Conservation (phyloP, 2,113 vertebrate genomes). For the Psammodynastes pulverulentus region DNA sequence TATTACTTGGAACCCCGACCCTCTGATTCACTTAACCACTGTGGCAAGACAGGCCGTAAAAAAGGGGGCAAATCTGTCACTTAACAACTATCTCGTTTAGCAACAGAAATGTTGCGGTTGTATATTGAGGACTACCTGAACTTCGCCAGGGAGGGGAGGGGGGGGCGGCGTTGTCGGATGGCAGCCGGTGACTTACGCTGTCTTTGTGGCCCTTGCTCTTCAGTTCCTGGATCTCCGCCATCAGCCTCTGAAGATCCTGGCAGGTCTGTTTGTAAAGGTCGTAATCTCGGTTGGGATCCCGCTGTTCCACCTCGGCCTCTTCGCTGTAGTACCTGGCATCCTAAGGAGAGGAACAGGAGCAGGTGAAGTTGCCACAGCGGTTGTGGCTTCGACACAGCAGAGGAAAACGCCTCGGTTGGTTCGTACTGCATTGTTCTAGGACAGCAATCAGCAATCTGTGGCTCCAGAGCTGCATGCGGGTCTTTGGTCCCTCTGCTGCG, state of each 20-base stretch:
- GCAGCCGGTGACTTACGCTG: slow-evolving; percentile 69
- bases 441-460: too few relatives aligned
- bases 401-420: not conserved
- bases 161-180: not conserved
- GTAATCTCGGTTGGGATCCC: slow-evolving; percentile 86
- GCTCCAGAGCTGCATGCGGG: too few relatives aligned
- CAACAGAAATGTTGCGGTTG: too few relatives aligned
- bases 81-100: too few relatives aligned
- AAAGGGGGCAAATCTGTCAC: too few relatives aligned
- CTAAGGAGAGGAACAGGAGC: slow-evolving; percentile 56
- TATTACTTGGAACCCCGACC: too few relatives aligned
- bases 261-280: slow-evolving; percentile 89
- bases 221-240: slow-evolving; percentile 95
- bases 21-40: too few relatives aligned
- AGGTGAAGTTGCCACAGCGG: not conserved
- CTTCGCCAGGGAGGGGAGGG: too few relatives aligned
- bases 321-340: slow-evolving; percentile 87
- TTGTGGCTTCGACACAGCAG: rapidly evolving
- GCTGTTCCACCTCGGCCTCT: slow-evolving; percentile 86
- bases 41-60: too few relatives aligned
- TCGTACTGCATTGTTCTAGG: rapidly evolving
- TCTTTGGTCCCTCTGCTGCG: too few relatives aligned
- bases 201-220: slow-evolving; percentile 88
- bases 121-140: too few relatives aligned
- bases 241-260: slow-evolving; percentile 84